These are phyloP conservation scores for Lysandra coridon DNA, from an alignment of 2,888 invertebrate species.

Conservation along the genomic window DNA sequence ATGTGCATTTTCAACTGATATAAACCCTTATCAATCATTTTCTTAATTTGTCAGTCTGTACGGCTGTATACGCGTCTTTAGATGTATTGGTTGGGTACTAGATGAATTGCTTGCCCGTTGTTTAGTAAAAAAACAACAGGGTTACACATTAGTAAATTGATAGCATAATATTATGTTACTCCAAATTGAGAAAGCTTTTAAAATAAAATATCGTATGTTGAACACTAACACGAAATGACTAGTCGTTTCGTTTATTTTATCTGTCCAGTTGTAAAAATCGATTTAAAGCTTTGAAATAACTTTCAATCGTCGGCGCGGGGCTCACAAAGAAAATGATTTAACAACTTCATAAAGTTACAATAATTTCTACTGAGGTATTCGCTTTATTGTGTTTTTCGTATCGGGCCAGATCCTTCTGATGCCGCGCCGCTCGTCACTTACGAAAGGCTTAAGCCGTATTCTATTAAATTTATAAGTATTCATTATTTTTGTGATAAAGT, in stretches of 20 bases:
- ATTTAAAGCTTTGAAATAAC: neutral
- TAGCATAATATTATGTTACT: neutral
- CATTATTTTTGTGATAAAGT: neutral
- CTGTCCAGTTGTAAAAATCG: neutral
- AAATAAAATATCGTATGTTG: neutral
- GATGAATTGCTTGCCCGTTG: neutral
- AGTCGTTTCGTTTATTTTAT: neutral
- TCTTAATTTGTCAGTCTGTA: neutral
- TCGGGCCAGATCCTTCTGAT: neutral
- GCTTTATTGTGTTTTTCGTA: neutral
- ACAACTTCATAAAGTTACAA: conserved; percentile 1
- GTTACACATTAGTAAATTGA: neutral
- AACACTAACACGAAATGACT: neutral
- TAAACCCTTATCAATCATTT: neutral
- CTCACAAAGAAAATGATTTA: conserved; percentile 8
- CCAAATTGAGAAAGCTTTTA: neutral
- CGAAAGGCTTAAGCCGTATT: neutral
- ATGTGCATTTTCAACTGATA: neutral
- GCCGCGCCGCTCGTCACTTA: neutral
- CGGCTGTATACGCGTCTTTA: neutral
- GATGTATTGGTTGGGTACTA: neutral
- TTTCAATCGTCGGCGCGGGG: neutral
- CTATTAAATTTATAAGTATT: neutral
- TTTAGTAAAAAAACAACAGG: neutral
- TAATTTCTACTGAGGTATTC: neutral